Evolutionary conservation across 2,113 vertebrate species (phyloP).

Genomic region (Pomatostomus ruficeps): DNA sequence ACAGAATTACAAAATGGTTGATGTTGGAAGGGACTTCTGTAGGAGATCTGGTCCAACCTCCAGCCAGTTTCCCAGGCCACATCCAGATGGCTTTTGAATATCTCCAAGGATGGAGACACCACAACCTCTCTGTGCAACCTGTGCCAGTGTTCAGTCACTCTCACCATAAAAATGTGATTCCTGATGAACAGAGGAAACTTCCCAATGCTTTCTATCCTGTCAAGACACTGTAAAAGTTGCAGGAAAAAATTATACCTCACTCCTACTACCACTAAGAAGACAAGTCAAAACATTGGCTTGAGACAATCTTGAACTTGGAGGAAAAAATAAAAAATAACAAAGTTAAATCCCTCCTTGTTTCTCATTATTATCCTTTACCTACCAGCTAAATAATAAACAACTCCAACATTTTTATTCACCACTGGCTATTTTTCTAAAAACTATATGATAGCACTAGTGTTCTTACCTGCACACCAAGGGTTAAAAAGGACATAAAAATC

Average conservation of each 20-base stretch:
- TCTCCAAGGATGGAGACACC: background rate
- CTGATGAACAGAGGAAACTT: background rate
- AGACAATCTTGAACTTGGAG: background rate
- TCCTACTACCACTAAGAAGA: background rate
- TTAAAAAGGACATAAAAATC: slow-evolving; percentile 54
- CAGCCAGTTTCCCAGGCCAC: background rate
- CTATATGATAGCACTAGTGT: background rate
- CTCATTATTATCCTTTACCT: background rate
- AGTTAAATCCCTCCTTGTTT: background rate
- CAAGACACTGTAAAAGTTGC: background rate
- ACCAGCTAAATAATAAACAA: background rate
- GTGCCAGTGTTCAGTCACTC: background rate
- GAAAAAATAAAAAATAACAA: background rate
- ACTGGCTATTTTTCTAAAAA: background rate
- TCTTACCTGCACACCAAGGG: slow-evolving; percentile 53
- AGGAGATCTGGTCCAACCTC: background rate
- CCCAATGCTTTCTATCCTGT: background rate
- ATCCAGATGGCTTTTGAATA: background rate
- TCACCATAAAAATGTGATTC: background rate
- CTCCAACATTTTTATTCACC: background rate
- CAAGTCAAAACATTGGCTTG: background rate
- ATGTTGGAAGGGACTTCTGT: background rate
- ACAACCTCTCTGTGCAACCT: background rate
- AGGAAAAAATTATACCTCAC: background rate
- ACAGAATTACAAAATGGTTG: background rate